Conservation (phyloP, 2,888 invertebrate genomes). For the Cataglyphis cursor region DNA sequence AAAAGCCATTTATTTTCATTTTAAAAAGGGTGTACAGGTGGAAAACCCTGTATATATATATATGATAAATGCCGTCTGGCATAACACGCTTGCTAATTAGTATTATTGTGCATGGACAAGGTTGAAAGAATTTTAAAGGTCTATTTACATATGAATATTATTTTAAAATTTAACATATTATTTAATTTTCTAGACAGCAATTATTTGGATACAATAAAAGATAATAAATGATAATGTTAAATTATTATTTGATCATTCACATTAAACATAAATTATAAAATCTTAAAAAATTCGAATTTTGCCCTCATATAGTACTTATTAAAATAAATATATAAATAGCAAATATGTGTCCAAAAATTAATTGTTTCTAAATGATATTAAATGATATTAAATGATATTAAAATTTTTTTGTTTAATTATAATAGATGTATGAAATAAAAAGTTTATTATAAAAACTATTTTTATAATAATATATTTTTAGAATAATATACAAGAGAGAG, state of each 20-base stretch:
- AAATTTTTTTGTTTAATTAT: no score
- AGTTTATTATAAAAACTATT: background rate
- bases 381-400: no score
- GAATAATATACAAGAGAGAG: background rate
- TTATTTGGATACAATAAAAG: background rate
- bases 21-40: no score
- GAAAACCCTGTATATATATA: no score
- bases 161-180: background rate
- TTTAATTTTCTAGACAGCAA: background rate
- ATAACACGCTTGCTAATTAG: background rate
- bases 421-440: background rate
- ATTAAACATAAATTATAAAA: slow-evolving; percentile 1
- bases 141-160: background rate
- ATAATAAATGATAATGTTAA: background rate
- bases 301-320: background rate
- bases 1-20: no score
- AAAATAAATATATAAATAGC: background rate
- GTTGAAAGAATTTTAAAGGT: slow-evolving; percentile 1
- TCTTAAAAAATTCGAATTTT: background rate
- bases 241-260: background rate
- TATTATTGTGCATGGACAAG: background rate
- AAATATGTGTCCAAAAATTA: background rate
- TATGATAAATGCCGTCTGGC: background rate
- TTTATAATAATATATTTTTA: background rate
- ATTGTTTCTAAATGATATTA: background rate